Percentiles rank a stretch among this genome's conserved stretches.
These are phyloP conservation scores for Periophthalmus modestus DNA, from an alignment of 2,113 vertebrate species.

Conservation along the genomic window DNA sequence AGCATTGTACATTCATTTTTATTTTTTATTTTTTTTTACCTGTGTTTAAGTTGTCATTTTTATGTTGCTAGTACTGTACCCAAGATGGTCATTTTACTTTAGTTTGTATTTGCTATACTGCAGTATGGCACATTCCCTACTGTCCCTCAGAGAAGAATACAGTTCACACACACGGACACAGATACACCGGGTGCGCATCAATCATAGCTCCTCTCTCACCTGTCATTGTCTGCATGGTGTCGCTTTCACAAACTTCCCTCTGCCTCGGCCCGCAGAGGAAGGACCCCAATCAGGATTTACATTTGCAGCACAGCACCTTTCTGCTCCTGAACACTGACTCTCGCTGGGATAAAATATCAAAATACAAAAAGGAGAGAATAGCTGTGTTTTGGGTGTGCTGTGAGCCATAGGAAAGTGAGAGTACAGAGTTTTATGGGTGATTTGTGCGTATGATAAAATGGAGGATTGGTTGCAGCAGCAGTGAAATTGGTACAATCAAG, in stretches of 20 bases:
- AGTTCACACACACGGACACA: slow-evolving; percentile 22
- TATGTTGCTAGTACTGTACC: slow-evolving; percentile 38
- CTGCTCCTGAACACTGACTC: slow-evolving; percentile 18
- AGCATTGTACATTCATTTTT: slow-evolving; percentile 9
- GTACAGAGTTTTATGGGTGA: slow-evolving; percentile 14
- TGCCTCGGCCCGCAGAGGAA: slow-evolving; percentile 30
- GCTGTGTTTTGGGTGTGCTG: slow-evolving; percentile 13
- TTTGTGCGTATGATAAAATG: slow-evolving; percentile 35
- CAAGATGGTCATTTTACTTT: slow-evolving; percentile 15
- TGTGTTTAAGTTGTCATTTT: slow-evolving; percentile 33
- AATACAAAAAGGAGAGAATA: slow-evolving; percentile 11
- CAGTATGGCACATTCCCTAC: slow-evolving; percentile 40
- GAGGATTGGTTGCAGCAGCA: slow-evolving; percentile 11
- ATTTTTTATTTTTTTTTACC: slow-evolving; percentile 7
- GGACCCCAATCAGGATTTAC: slow-evolving; percentile 68
- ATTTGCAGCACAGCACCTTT: slow-evolving; percentile 47
- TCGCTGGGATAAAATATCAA: slow-evolving; percentile 17
- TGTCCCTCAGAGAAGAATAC: slow-evolving; percentile 41
- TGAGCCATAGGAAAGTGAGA: neutral
- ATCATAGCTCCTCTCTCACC: slow-evolving; percentile 57
- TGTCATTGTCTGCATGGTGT: slow-evolving; percentile 58
- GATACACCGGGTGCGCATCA: slow-evolving; percentile 49
- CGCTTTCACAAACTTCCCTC: slow-evolving; percentile 40
- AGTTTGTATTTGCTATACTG: slow-evolving; percentile 22
- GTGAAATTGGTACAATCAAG: slow-evolving; percentile 43